A percentile compares a stretch with the other conserved stretches of the same genome.
Evolutionary conservation across 2,113 vertebrate genomes (phyloP).

Genomic region (Notothenia coriiceps): DNA sequence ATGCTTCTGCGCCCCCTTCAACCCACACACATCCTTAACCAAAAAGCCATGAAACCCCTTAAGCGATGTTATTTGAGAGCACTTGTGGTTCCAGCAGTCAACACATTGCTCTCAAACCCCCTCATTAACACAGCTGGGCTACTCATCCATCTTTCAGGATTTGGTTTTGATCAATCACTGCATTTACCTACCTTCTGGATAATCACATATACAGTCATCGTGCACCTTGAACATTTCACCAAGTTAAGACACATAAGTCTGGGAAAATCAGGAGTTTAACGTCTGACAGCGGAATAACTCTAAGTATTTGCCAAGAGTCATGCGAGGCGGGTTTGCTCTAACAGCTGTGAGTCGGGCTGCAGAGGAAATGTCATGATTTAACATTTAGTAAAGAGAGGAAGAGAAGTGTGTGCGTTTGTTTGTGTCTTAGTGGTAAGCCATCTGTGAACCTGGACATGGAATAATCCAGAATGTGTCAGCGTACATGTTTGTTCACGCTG

Average conservation of each 20-base stretch:
- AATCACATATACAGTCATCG: constrained; percentile 1
- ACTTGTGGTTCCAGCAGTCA: constrained; percentile 22
- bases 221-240: neutral
- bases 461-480: constrained; percentile 8
- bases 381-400: constrained; percentile 19
- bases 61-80: constrained; percentile 8
- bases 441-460: constrained; percentile 14
- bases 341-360: constrained; percentile 4
- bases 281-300: constrained; percentile 7
- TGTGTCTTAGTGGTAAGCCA: constrained; percentile 8
- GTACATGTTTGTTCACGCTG: constrained; percentile 13
- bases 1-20: neutral
- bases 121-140: constrained; percentile 30
- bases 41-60: neutral
- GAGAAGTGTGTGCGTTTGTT: neutral
- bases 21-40: neutral
- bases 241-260: neutral
- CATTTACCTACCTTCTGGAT: constrained; percentile 6
- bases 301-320: constrained; percentile 18
- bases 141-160: constrained; percentile 6
- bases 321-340: neutral
- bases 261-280: constrained; percentile 4
- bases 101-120: constrained; percentile 3
- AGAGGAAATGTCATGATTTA: constrained; percentile 39
- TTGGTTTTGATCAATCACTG: constrained; percentile 5